Evolutionary conservation across 1,140 invertebrate species (phyloP).

Genomic region (Telenomus remus): DNA sequence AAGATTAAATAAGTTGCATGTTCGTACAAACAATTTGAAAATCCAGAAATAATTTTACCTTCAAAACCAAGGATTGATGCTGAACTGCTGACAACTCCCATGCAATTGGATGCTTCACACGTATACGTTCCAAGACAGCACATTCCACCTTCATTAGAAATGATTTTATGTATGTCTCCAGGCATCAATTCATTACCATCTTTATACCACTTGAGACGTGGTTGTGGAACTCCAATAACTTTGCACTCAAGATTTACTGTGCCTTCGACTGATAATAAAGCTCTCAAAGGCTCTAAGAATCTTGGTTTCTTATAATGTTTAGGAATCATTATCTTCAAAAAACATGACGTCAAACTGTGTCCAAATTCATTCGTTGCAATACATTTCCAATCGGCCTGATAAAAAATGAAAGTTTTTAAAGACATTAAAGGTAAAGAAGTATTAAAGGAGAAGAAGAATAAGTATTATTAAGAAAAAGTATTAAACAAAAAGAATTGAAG

Average conservation of each 20-base stretch:
- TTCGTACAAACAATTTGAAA: neutral
- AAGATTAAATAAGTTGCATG: conserved; percentile 1
- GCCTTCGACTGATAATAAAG: conserved; percentile 89
- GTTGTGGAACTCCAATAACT: conserved; percentile 93
- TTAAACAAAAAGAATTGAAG: no score
- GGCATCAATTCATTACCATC: conserved; percentile 91
- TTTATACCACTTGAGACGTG: conserved; percentile 92
- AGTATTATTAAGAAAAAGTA: no score
- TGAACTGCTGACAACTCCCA: conserved; percentile 91
- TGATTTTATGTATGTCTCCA: conserved; percentile 93
- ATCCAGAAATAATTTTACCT: conserved; percentile 72
- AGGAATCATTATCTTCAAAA: conserved; percentile 88
- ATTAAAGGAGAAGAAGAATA: no score
- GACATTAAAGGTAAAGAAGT: no score
- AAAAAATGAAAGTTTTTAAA: neutral
- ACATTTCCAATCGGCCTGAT: conserved; percentile 90
- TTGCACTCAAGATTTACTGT: conserved; percentile 95
- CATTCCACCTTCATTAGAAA: conserved; percentile 90
- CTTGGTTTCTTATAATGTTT: conserved; percentile 91
- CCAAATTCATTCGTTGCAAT: conserved; percentile 91
- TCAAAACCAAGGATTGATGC: conserved; percentile 91
- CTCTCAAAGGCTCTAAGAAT: conserved; percentile 89
- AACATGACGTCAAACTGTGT: conserved; percentile 89
- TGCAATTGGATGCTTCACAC: conserved; percentile 94
- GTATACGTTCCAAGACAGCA: conserved; percentile 94